Base-by-base conservation (phyloP, 2,797 vertebrate genomes). In the Myripristis jacobus region DNA sequence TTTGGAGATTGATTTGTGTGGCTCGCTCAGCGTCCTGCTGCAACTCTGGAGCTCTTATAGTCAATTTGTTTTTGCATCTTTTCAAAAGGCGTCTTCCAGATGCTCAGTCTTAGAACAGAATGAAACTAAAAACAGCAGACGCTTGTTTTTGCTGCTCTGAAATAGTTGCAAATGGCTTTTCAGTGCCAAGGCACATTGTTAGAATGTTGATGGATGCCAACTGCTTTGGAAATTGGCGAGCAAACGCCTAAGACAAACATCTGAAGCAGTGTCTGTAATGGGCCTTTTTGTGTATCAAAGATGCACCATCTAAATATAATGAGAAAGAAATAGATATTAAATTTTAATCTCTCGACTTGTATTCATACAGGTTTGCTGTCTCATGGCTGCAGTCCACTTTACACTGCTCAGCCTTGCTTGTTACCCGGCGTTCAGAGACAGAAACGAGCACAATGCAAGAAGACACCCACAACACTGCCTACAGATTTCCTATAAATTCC, bases 151-250 rank as follows among this genome's bases (percentile, higher is more conserved):
- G 58, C 60, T 9, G 25, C 62, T 79, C 77, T 84, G 79, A 85
- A 91, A 92, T 89, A 88, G 83, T 87, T 87, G 86, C 82, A 88
- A 91, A 91, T 90, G 80, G 78, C 75, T 87, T 92, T 87, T 70
- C 4, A 56, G 70, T 92, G 91, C 90, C 92, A 94, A 91, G 82
- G 71, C 82, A 79, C 89, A 88, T 90, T 91, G 93, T 92, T 87
- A 81, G 81, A 88, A 70, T 84, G 78, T 60, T 85, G 87, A 85
- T 78, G 78, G 78, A 90, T 87, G 89, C 90, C 91, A 93, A 92
- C 85, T 87, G 88, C 72, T 88, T 86, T 81, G 83, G 84, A 92
- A 91, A 90, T 89, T 87, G 84, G 80, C 82, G 71, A 72, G 79
- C 60, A 81, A 75, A 77, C 71, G 64, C 58, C 74, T 46, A 73